A percentile compares a stretch with the other conserved stretches of the same genome.
Evolutionary conservation across 2,797 vertebrate genomes (phyloP).

Genomic region (Galaxias olidus): DNA sequence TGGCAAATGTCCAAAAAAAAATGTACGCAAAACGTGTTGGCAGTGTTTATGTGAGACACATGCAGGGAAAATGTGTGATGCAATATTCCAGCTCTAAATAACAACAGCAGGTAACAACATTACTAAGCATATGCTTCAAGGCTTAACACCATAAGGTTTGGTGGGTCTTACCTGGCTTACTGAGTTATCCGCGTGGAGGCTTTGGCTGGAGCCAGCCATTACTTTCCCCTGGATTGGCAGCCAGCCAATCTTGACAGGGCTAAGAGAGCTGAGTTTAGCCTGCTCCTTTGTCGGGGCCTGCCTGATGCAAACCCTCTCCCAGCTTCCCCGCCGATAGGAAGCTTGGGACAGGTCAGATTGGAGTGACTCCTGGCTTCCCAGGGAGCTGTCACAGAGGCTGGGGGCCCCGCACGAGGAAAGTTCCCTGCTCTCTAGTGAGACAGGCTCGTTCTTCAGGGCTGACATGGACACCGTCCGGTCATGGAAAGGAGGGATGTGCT

Average conservation of each 20-base stretch:
- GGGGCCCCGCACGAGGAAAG: constrained; percentile 50
- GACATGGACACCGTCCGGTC: constrained; percentile 54
- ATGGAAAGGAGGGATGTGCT: constrained; percentile 31
- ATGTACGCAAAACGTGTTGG: too few species aligned
- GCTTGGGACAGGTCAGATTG: constrained; percentile 23
- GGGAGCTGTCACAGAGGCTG: constrained; percentile 45
- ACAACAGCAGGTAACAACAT: too few species aligned
- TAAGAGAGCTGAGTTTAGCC: constrained; percentile 58
- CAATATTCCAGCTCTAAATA: too few species aligned
- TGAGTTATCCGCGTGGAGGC: constrained; percentile 35
- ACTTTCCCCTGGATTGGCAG: constrained; percentile 72
- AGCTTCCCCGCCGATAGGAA: constrained; percentile 44
- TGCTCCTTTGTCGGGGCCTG: constrained; percentile 58
- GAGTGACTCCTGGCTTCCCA: constrained; percentile 67
- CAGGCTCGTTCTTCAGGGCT: constrained; percentile 28
- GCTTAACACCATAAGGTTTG: background rate
- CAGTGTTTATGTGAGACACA: too few species aligned
- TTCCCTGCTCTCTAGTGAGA: constrained; percentile 31
- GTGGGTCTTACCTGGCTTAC: constrained; percentile 59
- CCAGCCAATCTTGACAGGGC: constrained; percentile 73
- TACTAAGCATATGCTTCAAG: background rate
- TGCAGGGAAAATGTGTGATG: too few species aligned
- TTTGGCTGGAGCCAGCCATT: constrained; percentile 37
- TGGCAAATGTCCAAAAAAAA: too few species aligned
- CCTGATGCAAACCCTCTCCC: constrained; percentile 64